Conservation (phyloP, 2,888 invertebrate genomes). For the Siphlonurus alternatus region DNA sequence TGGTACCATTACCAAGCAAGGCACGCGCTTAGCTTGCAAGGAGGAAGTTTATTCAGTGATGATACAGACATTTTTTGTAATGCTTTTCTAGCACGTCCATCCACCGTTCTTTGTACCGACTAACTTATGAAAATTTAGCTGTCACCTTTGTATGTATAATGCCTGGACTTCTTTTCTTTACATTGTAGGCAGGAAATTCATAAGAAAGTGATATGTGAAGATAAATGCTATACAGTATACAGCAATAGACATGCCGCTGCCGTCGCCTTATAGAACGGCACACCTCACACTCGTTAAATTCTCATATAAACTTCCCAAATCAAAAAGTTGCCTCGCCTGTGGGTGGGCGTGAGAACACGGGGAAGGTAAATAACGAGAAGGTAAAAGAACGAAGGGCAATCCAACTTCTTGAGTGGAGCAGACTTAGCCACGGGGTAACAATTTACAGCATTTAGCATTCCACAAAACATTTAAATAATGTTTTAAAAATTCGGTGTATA, state of each 20-base stretch:
- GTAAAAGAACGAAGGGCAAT: neutral
- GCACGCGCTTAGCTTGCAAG: neutral
- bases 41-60: neutral
- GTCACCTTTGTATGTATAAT: too few relatives aligned
- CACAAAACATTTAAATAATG: neutral
- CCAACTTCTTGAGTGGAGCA: neutral
- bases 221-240: too few relatives aligned
- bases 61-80: neutral
- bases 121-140: too few relatives aligned
- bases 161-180: too few relatives aligned
- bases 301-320: neutral
- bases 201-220: too few relatives aligned
- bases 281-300: neutral
- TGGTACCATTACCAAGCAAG: too few relatives aligned
- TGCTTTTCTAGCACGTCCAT: too few relatives aligned
- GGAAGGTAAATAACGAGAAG: neutral
- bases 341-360: neutral
- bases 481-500: too few relatives aligned
- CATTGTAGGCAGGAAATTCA: too few relatives aligned
- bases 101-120: too few relatives aligned
- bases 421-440: neutral
- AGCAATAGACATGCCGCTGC: too few relatives aligned
- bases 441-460: neutral
- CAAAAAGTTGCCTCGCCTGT: neutral
- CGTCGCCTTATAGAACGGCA: too few relatives aligned